A percentile compares a stretch with the other conserved stretches of the same genome.
Conservation (phyloP, 2,888 invertebrate species). For the Bimastos eiseni region DNA sequence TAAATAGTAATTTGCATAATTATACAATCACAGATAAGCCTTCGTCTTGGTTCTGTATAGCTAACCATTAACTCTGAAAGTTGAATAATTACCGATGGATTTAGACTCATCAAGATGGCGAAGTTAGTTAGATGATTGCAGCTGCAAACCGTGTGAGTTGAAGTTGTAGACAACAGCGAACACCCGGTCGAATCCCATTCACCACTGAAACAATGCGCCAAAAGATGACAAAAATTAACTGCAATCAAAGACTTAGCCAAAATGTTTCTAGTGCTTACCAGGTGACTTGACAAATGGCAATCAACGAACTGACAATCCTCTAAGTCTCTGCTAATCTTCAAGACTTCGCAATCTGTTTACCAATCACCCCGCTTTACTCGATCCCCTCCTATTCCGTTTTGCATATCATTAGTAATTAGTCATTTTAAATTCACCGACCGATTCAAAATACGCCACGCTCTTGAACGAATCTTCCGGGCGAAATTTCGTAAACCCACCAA, state of each 20-base stretch:
- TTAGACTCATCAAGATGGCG: slow-evolving; percentile 40
- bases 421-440: no score
- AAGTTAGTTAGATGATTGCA: slow-evolving; percentile 45
- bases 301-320: no score
- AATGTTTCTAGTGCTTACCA: background rate
- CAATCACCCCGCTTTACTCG: no score
- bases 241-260: background rate
- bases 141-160: slow-evolving; percentile 36
- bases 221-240: background rate
- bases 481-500: no score
- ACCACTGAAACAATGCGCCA: slow-evolving; percentile 24
- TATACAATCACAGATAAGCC: background rate
- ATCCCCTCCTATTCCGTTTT: no score
- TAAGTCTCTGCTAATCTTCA: no score
- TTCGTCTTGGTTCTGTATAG: background rate
- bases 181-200: slow-evolving; percentile 39
- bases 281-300: background rate
- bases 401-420: no score
- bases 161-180: slow-evolving; percentile 20
- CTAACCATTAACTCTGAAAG: background rate
- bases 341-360: no score
- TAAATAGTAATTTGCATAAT: background rate
- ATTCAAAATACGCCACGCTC: no score
- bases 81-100: slow-evolving; percentile 9
- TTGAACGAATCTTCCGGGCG: no score